Percentiles rank a stretch among this genome's conserved stretches.
These are phyloP conservation scores for Autographa pulchrina DNA, from an alignment of 2,888 invertebrate genomes.

Conservation along the genomic window DNA sequence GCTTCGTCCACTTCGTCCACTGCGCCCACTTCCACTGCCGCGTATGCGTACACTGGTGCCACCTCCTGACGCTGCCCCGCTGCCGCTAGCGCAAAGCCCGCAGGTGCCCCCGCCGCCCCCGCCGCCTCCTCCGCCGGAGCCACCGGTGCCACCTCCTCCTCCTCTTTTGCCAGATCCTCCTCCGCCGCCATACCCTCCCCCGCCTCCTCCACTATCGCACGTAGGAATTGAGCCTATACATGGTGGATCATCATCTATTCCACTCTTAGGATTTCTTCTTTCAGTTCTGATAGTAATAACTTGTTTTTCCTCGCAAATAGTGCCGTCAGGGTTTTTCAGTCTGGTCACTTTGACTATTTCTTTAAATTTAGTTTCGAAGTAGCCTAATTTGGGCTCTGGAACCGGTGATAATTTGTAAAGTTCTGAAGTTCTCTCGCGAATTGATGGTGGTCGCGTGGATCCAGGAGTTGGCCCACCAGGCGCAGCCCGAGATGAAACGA, in stretches of 20 bases:
- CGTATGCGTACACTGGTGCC: background rate
- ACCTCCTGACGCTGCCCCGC: background rate
- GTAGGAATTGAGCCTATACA: slow-evolving; percentile 10
- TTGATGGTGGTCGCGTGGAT: background rate
- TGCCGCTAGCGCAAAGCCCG: background rate
- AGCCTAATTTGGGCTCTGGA: slow-evolving; percentile 42
- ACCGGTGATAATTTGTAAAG: slow-evolving; percentile 7
- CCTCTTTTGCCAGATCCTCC: background rate
- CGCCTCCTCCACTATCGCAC: background rate
- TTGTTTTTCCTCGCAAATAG: slow-evolving; percentile 67
- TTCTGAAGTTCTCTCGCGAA: background rate
- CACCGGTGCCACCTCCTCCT: background rate
- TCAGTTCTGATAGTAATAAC: slow-evolving; percentile 68
- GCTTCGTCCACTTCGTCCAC: no score
- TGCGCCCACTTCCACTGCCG: background rate
- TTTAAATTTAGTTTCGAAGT: slow-evolving; percentile 65
- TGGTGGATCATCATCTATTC: slow-evolving; percentile 7
- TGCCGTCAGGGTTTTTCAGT: slow-evolving; percentile 65
- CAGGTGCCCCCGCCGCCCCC: background rate
- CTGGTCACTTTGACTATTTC: slow-evolving; percentile 68
- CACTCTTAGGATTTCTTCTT: slow-evolving; percentile 52
- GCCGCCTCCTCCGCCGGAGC: background rate
- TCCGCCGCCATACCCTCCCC: background rate
- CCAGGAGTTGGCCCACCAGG: background rate
- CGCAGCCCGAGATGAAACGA: background rate